A percentile compares a stretch with the other conserved stretches of the same genome.
phyloP scores from a whole-genome alignment of 2,113 vertebrate genomes.

The Bos taurus region ARS-UCD2.0 NC_037348.1:51639001-51639500 shows the following conservation, averaged over 20 bases:
- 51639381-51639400: not conserved
- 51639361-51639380: not conserved
- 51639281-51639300: not conserved
- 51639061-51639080: not conserved
- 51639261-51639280: not conserved
- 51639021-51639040: not conserved
- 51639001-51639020: not conserved
- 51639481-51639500: not conserved
- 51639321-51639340: not conserved
- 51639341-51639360: not conserved
- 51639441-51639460: not conserved
- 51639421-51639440: not conserved
- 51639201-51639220: not conserved
- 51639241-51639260: not conserved
- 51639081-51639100: not conserved
- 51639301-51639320: not conserved
- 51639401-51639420: not conserved
- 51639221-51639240: not conserved
- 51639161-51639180: constrained; percentile 8
- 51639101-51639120: not conserved
- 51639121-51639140: not conserved
- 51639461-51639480: not conserved
- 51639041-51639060: not conserved
- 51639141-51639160: not conserved
- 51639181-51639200: not conserved